Evolutionary conservation across 2,113 vertebrate species (phyloP), one percentile per base, ranked within the genome.

Genomic region (Neofelis nebulosa): DNA sequence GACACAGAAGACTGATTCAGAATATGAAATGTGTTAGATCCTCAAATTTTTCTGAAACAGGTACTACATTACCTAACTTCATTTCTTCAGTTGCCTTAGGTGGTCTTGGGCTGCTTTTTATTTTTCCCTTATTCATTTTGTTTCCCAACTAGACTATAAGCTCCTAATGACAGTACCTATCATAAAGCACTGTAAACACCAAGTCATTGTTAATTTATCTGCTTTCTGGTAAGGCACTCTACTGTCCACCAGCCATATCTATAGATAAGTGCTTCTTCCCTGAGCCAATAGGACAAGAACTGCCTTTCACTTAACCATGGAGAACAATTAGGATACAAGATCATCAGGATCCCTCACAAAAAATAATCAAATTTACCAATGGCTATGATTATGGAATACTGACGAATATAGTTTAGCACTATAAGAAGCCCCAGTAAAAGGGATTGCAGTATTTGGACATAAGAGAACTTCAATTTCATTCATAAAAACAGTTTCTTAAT

Each of bases 401-500:
- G 25, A 96, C 91, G 57, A 89, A 97, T 95, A 85, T 0, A 36
- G 45, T 95, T 95, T 61, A 94, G 63, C 19, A 91, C 19, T 90
- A 0, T 57, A 41, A 98, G 21, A 98, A 97, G 27, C 78, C 38
- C 45, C 92, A 98, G 73, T 41, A 98, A 97, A 98, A 68, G 36
- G n/a, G 52, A 2, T 81, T 88, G 33, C 2, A 74, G 38, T 61
- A 83, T 69, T 95, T 82, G 96, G 50, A 13, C 82, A 78, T 48
- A 97, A 25, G 33, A 6, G 85, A 96, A 86, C 7, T 69, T 36
- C 38, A 79, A 97, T 98, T 98, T 96, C 98, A 97, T 95, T 98
- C 41, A 97, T 89, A 95, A 97, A 97, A 97, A 92, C n/a, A 95
- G 94, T 74, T 95, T 84, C 86, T 98, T 96, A 96, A 95, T 45